A percentile compares a stretch with the other conserved stretches of the same genome.
phyloP scores from a whole-genome alignment of 2,797 vertebrate species.

The Falco rusticolus region DNA sequence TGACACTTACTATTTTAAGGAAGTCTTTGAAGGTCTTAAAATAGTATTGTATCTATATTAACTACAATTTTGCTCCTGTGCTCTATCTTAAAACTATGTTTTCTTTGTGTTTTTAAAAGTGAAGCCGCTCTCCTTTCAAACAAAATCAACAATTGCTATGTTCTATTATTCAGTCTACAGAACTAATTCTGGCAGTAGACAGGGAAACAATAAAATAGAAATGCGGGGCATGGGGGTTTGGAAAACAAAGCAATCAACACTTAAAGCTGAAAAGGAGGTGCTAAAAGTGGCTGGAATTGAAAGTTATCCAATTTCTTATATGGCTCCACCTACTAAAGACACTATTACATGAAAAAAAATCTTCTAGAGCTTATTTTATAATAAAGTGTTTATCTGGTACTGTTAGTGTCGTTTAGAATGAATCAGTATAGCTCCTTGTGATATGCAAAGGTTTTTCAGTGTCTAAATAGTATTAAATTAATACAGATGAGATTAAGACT shows the following conservation, averaged over 20 bases:
- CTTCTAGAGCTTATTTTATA: background rate
- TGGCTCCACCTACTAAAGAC: background rate
- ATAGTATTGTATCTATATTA: conserved; percentile 53
- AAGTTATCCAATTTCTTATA: background rate
- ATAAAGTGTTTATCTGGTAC: background rate
- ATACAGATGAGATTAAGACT: background rate
- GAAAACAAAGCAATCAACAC: background rate
- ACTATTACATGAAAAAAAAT: background rate
- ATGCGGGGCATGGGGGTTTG: accelerated
- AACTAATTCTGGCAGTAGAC: background rate
- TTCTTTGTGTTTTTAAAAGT: conserved; percentile 5
- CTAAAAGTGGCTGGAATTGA: background rate
- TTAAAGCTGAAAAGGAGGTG: background rate
- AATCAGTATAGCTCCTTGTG: background rate
- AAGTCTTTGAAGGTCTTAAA: conserved; percentile 43
- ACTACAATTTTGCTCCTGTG: conserved; percentile 18
- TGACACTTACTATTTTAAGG: conserved; percentile 32
- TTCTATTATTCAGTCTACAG: background rate
- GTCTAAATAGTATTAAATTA: background rate
- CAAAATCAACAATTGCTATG: background rate
- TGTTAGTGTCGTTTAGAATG: background rate
- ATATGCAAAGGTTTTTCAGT: background rate
- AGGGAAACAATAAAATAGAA: background rate
- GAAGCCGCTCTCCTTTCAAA: background rate
- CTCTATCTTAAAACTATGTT: conserved; percentile 3